A percentile compares a stretch with the other conserved stretches of the same genome.
Evolutionary conservation across 2,113 vertebrate genomes (phyloP).

Genomic region (Prunella himalayana): DNA sequence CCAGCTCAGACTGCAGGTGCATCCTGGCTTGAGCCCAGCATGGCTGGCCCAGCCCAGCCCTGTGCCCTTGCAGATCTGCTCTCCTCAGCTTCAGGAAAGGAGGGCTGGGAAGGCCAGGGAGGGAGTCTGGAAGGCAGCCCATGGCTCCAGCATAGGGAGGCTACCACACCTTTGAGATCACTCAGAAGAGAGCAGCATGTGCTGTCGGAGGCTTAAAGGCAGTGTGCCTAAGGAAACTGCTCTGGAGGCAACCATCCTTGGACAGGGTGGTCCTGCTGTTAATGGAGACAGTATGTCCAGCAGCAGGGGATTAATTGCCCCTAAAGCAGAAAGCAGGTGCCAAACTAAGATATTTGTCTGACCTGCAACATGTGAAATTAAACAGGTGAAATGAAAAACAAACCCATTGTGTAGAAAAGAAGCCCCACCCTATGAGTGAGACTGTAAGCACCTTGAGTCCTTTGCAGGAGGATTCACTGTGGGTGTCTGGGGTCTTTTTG

Average conservation of each 20-base stretch:
- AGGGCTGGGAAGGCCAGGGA: neutral
- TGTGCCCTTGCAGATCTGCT: neutral
- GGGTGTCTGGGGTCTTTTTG: neutral
- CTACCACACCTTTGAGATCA: neutral
- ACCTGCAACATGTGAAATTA: neutral
- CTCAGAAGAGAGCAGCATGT: neutral
- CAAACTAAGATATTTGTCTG: neutral
- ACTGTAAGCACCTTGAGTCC: neutral
- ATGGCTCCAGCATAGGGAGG: rapidly evolving
- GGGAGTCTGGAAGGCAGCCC: neutral
- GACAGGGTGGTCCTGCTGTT: neutral
- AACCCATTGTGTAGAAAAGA: neutral
- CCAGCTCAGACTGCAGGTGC: neutral
- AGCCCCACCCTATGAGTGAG: neutral
- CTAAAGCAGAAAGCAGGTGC: neutral
- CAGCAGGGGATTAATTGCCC: neutral
- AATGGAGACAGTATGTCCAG: neutral
- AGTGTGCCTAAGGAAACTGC: rapidly evolving
- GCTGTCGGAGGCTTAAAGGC: rapidly evolving
- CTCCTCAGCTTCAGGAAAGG: neutral
- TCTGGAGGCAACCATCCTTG: rapidly evolving
- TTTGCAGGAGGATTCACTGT: neutral
- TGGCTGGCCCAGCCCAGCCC: neutral
- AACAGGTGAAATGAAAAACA: neutral
- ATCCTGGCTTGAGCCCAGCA: rapidly evolving